Evolutionary conservation across 2,113 vertebrate genomes (phyloP), one percentile per base, ranked within the genome.

Genomic region (Tupaia chinensis): DNA sequence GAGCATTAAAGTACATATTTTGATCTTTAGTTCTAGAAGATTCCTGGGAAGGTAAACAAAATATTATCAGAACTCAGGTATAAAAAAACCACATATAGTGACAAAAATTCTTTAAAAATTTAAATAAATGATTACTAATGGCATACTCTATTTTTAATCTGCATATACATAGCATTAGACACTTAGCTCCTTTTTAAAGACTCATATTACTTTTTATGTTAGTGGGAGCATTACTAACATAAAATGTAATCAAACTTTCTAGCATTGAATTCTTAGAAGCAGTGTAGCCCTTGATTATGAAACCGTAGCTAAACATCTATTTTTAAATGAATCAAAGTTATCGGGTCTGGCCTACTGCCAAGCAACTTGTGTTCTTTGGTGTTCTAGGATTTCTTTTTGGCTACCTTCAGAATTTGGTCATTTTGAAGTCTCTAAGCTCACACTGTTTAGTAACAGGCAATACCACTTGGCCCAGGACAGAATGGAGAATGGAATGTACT

Each of bases 291-390:
- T 56, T 65, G 63, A 93, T 86, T 0, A 97, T n/a, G 95, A 97
- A 96, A 97, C 90, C 96, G 95, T 96, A 97, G 95, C 97, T 97
- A 97, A 97, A 94, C 25, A 76, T 96, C 93, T 96, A 95, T 95
- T 95, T 95, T 60, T 34, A 83, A 77, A 76, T 87, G 25, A 97
- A 54, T 84, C 72, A 91, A 60, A 91, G 32, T 65, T 68, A 73
- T 87, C 93, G 81, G 68, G 90, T 95, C 83, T 92, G 93, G 84
- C 32, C 68, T 78, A 97, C 92, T 83, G 91, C 58, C 94, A n/a
- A 69, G 93, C 91, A 97, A 94, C 84, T 97, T 97, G 93, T n/a
- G 60, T 89, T 89, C 76, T 97, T 70, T 95, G 95, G 94, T 97
- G 85, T 91, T 97, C 96, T 96, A 93, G 82, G 95, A 96, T 95